Percentiles rank a stretch among this genome's conserved stretches.
Evolutionary conservation across 2,113 vertebrate species (phyloP).

Genomic region (Jacana jacana): DNA sequence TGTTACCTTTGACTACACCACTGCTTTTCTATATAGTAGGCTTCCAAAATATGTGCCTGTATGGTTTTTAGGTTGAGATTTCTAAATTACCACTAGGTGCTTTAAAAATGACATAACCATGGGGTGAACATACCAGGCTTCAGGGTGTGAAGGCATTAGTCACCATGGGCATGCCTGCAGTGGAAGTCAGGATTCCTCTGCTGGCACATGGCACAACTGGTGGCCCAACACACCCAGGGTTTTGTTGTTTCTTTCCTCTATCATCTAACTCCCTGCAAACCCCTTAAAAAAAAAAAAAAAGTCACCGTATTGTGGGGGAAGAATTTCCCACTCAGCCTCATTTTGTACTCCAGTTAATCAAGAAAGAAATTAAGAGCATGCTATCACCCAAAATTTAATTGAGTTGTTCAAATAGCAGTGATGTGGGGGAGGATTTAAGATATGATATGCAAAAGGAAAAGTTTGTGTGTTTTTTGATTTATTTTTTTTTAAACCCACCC

Average conservation of each 20-base stretch:
- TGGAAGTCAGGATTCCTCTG: background rate
- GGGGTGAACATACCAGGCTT: background rate
- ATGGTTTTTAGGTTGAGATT: background rate
- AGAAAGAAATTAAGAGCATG: background rate
- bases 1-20: background rate
- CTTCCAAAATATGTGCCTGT: background rate
- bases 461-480: background rate
- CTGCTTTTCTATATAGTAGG: background rate
- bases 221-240: background rate
- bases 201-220: background rate
- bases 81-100: conserved; percentile 2
- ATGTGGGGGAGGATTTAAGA: background rate
- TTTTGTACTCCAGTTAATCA: background rate
- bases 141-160: conserved; percentile 40
- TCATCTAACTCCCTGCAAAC: background rate
- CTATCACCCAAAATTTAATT: background rate
- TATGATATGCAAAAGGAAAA: background rate
- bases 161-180: background rate
- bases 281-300: background rate
- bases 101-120: conserved; percentile 20
- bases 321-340: background rate
- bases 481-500: background rate
- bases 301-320: background rate
- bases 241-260: conserved; percentile 23
- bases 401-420: background rate